These are phyloP conservation scores for Cathartes aura DNA, from an alignment of 2,113 vertebrate genomes.

Conservation along the genomic window DNA sequence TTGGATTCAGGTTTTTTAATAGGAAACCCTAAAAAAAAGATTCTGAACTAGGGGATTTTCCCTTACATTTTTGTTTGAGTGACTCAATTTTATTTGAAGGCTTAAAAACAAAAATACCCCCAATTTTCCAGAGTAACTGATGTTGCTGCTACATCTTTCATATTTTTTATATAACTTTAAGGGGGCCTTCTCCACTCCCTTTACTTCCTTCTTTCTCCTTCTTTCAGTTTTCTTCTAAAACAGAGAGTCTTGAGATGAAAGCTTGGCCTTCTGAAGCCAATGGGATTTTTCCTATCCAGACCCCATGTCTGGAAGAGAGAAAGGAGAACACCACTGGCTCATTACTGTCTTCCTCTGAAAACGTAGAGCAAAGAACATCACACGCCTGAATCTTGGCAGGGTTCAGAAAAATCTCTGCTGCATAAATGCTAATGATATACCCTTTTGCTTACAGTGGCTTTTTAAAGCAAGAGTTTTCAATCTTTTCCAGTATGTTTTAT, in stretches of 20 bases:
- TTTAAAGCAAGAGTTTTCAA: not conserved
- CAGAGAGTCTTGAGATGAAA: not conserved
- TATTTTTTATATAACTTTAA: not conserved
- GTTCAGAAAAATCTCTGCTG: constrained; percentile 1
- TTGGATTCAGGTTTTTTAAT: not conserved
- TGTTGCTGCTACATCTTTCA: not conserved
- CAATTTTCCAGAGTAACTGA: not conserved
- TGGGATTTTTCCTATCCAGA: not conserved
- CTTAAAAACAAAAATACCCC: not conserved
- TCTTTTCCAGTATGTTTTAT: not conserved
- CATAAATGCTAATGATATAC: constrained; percentile 3
- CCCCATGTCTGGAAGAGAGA: not conserved
- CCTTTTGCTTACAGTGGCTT: constrained; percentile 7
- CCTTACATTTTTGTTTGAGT: not conserved
- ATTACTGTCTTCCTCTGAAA: constrained; percentile 13
- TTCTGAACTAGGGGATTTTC: not conserved
- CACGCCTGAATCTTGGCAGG: not conserved
- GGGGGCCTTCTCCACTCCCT: not conserved
- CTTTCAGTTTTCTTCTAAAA: not conserved
- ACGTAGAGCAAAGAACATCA: not conserved
- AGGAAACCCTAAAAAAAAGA: not conserved
- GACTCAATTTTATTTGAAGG: not conserved
- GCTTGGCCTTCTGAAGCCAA: not conserved
- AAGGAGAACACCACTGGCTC: not conserved
- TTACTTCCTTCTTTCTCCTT: not conserved